Evolutionary conservation across 2,888 invertebrate genomes (phyloP).

Genomic region (Ennomos quercinarius): DNA sequence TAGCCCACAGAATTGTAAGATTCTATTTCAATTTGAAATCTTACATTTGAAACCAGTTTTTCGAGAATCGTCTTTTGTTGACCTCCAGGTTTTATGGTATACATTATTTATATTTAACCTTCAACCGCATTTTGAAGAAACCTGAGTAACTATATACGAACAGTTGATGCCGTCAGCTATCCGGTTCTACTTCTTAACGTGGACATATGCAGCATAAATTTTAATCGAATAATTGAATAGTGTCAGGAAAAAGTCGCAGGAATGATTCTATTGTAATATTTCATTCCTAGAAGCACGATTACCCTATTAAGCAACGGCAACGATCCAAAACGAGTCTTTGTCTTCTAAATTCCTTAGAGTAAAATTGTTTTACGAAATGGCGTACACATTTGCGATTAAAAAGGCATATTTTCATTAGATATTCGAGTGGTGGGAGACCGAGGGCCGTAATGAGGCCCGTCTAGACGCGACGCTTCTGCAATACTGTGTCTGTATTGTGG

Average conservation of each 20-base stretch:
- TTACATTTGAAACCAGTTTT: slow-evolving; percentile 20
- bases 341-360: slow-evolving; percentile 15
- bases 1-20: slow-evolving; percentile 29
- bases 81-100: slow-evolving; percentile 9
- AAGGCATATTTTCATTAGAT: slow-evolving; percentile 71
- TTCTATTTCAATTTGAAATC: slow-evolving; percentile 21
- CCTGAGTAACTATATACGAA: slow-evolving; percentile 10
- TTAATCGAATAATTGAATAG: slow-evolving; percentile 6
- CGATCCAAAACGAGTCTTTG: slow-evolving; percentile 9
- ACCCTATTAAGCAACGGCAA: slow-evolving; percentile 4
- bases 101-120: background rate
- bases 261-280: slow-evolving; percentile 6
- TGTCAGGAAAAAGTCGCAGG: background rate
- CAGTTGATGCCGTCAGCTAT: slow-evolving; percentile 12
- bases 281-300: slow-evolving; percentile 10
- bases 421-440: slow-evolving; percentile 50
- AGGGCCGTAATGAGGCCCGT: slow-evolving; percentile 68
- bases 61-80: slow-evolving; percentile 6
- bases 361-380: slow-evolving; percentile 17
- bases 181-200: slow-evolving; percentile 4
- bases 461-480: slow-evolving; percentile 71
- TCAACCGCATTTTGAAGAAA: slow-evolving; percentile 6
- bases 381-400: slow-evolving; percentile 51
- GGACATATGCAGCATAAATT: slow-evolving; percentile 3
- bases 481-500: slow-evolving; percentile 68